Base-by-base conservation (phyloP, 2,113 vertebrate species). In the Sturnus vulgaris region DNA sequence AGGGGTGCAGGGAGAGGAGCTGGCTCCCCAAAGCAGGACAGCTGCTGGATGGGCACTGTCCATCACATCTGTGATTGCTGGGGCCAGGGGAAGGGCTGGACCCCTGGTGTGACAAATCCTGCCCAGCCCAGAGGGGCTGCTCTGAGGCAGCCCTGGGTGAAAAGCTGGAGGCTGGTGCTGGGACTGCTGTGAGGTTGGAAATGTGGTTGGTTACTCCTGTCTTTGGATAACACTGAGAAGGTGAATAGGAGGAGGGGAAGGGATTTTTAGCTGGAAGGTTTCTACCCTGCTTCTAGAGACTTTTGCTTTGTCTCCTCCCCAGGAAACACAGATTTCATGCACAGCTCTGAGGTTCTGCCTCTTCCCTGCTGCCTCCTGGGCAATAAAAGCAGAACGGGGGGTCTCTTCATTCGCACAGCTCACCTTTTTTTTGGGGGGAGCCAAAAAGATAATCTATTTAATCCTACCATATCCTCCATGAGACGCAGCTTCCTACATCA, bases 391-490 rank as follows among this genome's bases (percentile, higher is more conserved):
- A 94, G 70, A 82, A 56, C 69, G 33, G 86, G 61, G 57, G 25
- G 27, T 52, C 59, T 92, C 84, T 84, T 79, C 86, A 39, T 95
- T 95, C 92, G 65, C 75, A 71, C 82, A 88, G 70, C 50, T 95
- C 88, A 85, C 86, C 73, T 95, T 82, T 88, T 81, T 85, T 93
- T 73, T 46, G 49, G 46, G 88, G 75, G 42, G 33, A 10, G 2
- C 49, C 82, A 86, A 55, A 95, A 95, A 88, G 76, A 77, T 92
- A 96, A 96, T 96, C 93, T 88, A 21, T 86, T 94, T 94, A 95
- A 93, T 95, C 91, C 82, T 70, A 59, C 93, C 77, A 30, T 46
- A 94, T 93, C 86, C 82, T 82, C 47, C 79, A 57, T 25, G 72
- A 90, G 90, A 91, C 5, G 0, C 82, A 86, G 86, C 90, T 78